Evolutionary conservation across 2,888 invertebrate genomes (phyloP), one percentile per base, ranked within the genome.

Genomic region (Leptinotarsa juncta): DNA sequence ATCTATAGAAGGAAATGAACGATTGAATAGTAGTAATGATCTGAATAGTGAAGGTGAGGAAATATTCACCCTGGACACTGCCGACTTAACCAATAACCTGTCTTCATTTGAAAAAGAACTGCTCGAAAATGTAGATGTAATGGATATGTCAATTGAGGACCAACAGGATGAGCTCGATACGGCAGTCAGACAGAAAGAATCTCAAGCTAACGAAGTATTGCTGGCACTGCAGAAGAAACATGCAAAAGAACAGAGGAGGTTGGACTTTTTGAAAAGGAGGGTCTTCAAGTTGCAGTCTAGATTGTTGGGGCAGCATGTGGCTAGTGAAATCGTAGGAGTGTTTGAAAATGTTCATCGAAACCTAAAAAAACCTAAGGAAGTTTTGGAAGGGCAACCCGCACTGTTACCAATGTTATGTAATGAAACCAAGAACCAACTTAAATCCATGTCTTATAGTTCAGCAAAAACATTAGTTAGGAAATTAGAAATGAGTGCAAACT

Each of bases 271-370:
- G 70, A 85, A 93, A 81, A 89, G 95, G 79, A 90, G 96, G 78
- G 88, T 96, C 75, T 89, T 94, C 16, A 95, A 95, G 85, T 87
- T 95, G 32, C 96, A 97, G 86, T 91, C 93, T 0, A 90, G 93
- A 70, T 89, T 93, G 51, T 91, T 95, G 85, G 95, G 95, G 5
- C 92, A 92, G 77, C 95, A 96, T 86, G 90, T 93, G 42, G 93
- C 94, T 70, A 93, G 94, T 80, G 96, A 97, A 87, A 91, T 94
- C 15, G 91, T 92, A 26, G 94, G 94, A 5, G 92, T 96, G 71
- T 92, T 95, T 79, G 94, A 94, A 78, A 91, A 93, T 83, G 94
- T 94, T 42, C 93, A 94, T 77, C 90, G 93, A 73, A 82, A 83
- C n/a, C 74, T 88, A 26, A 84, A 86, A 73, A 83, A 83, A 65